Base-by-base conservation (phyloP, 2,888 invertebrate species). In the Tortricodes alternella region DNA sequence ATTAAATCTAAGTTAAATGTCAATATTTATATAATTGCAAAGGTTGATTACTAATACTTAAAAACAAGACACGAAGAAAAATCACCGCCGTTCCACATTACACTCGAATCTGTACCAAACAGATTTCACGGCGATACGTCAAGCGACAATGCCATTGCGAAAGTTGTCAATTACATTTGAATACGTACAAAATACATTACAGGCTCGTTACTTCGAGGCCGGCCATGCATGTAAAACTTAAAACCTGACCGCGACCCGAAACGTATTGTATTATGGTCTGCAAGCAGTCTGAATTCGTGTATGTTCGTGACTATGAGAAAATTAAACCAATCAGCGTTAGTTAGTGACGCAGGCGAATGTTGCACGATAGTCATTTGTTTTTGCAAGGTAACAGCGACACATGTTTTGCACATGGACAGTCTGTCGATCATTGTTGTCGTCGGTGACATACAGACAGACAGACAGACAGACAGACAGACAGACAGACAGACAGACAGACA, bases 241-340 rank as follows among this genome's bases (percentile, higher is more conserved):
- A 70, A 66, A 39, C 71, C 76, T 75, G 82, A 75, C 81, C 82
- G 72, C 81, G 83, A 83, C 78, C 80, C 70, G 69, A 76, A 77
- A 77, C 63, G 46, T 56, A 55, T 55, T 55, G 49, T 55, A 43
- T 56, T 50, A 50, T 56, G 49, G 56, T 56, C 35, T 29, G 34
- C 50, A 23, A 49, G 43, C 55, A 8, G 43, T 44, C 55, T 43
- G 49, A 50, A 44, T 44, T 50, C 50, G 23, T 44, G 35, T 39
- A 38, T 49, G 53, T 16, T 55, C 56, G 56, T 56, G 50, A 56
- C 55, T 37, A 13, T 3, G 53, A 34, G 34, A 34, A 50, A 56
- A 56, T 56, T 50, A 37, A 44, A 50, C 48, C 16, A 44, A 35
- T 50, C 7, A 5, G 13, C 38, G n/a, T 11, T 8, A 19, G 11